A percentile compares a stretch with the other conserved stretches of the same genome.
phyloP scores from a whole-genome alignment of 2,797 vertebrate genomes.

The Nothura maculosa region DNA sequence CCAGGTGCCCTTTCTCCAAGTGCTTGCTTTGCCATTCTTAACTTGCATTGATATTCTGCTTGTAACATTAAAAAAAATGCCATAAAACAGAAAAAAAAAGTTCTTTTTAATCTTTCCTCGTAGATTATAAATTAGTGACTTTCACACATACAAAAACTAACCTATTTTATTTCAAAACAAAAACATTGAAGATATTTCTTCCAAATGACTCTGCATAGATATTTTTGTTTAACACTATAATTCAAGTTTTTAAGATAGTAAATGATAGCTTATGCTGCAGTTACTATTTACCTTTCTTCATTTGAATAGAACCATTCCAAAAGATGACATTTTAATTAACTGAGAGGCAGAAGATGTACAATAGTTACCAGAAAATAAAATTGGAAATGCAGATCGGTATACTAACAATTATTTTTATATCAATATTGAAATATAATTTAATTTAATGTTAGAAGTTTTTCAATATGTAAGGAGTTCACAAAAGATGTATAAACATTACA shows the following conservation, averaged over 20 bases:
- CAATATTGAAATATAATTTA: background rate
- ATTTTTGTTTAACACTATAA: background rate
- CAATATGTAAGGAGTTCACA: background rate
- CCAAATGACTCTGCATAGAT: background rate
- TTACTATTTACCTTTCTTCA: background rate
- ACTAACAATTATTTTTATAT: background rate
- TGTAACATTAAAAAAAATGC: background rate
- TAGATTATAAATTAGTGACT: background rate
- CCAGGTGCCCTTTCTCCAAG: background rate
- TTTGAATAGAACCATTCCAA: background rate
- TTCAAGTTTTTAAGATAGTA: background rate
- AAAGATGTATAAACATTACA: background rate
- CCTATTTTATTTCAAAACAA: background rate
- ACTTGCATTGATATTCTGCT: background rate
- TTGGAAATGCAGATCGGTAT: background rate
- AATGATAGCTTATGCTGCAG: background rate
- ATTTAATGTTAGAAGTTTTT: background rate
- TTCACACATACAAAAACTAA: background rate
- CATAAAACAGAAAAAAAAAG: background rate
- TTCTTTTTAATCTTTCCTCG: background rate
- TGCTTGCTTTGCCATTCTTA: background rate
- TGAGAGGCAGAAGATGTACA: background rate
- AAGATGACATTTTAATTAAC: background rate
- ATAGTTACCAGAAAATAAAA: background rate
- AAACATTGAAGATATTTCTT: background rate